phyloP scores from a whole-genome alignment of 2,888 invertebrate species.

The Cosmia pyralina region DNA sequence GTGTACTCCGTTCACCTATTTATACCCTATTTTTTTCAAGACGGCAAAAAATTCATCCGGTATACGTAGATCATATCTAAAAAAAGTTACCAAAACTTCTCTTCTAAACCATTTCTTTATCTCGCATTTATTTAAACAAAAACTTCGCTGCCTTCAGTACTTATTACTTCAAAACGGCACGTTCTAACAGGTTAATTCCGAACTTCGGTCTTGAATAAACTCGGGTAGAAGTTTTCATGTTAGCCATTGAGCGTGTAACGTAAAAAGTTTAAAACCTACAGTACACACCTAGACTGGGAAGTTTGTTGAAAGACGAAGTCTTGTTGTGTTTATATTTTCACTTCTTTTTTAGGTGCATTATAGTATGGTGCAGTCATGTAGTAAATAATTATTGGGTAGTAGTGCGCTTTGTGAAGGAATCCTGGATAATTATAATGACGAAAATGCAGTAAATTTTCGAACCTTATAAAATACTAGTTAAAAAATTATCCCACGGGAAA shows the following conservation, averaged over 20 bases:
- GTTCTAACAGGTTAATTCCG: constrained; percentile 77
- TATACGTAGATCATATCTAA: no score
- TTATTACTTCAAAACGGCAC: constrained; percentile 57
- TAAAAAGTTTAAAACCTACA: constrained; percentile 73
- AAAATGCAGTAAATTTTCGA: no score
- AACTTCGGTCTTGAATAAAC: constrained; percentile 71
- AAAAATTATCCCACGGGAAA: no score
- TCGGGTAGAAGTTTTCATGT: constrained; percentile 66
- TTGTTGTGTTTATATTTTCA: constrained; percentile 11
- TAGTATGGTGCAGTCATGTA: not conserved
- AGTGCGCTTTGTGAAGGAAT: not conserved
- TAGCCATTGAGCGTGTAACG: constrained; percentile 67
- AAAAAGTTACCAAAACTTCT: not conserved
- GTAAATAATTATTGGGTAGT: not conserved
- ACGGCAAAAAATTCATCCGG: no score
- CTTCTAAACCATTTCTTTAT: constrained; percentile 17
- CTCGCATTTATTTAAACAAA: constrained; percentile 20
- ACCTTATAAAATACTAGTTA: no score
- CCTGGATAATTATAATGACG: no score
- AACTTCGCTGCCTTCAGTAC: constrained; percentile 14
- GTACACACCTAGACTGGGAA: constrained; percentile 25
- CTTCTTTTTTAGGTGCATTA: not conserved
- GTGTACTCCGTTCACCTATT: no score
- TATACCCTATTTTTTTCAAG: no score
- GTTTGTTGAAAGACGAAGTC: constrained; percentile 7